phyloP scores from a whole-genome alignment of 2,113 vertebrate genomes.

The Tragelaphus strepsiceros region DNA sequence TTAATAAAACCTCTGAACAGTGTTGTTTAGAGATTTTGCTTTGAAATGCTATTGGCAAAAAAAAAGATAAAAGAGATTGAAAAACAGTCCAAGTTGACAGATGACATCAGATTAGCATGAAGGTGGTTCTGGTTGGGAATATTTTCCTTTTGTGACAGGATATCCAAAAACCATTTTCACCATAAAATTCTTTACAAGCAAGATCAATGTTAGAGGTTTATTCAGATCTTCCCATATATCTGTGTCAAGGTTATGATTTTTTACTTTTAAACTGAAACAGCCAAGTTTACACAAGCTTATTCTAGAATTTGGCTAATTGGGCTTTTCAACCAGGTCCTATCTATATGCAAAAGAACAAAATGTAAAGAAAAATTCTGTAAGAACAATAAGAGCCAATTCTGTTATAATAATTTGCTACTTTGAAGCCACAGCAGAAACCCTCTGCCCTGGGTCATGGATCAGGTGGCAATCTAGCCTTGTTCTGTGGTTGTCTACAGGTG shows the following conservation, averaged over 20 bases:
- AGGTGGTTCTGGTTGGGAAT: not conserved
- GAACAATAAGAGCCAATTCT: not conserved
- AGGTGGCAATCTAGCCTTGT: not conserved
- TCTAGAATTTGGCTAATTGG: not conserved
- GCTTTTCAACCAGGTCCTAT: not conserved
- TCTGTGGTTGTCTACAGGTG: not conserved
- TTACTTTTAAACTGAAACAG: not conserved
- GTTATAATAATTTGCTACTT: not conserved
- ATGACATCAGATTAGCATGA: not conserved
- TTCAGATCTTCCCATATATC: not conserved
- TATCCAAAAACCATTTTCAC: not conserved
- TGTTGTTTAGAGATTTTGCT: not conserved
- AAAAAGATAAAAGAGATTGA: not conserved
- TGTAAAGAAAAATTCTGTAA: not conserved
- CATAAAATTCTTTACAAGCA: not conserved
- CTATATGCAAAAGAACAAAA: not conserved
- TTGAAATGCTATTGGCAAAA: not conserved
- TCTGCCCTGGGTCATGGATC: not conserved
- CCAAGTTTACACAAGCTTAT: not conserved
- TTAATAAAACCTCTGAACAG: not conserved
- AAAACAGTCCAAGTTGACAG: not conserved
- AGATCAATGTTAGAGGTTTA: not conserved
- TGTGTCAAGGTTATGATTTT: not conserved
- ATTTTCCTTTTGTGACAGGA: not conserved
- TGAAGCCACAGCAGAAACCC: not conserved